These are phyloP conservation scores for Bombus soroeensis DNA, from an alignment of 1,140 invertebrate genomes.

Conservation along the genomic window DNA sequence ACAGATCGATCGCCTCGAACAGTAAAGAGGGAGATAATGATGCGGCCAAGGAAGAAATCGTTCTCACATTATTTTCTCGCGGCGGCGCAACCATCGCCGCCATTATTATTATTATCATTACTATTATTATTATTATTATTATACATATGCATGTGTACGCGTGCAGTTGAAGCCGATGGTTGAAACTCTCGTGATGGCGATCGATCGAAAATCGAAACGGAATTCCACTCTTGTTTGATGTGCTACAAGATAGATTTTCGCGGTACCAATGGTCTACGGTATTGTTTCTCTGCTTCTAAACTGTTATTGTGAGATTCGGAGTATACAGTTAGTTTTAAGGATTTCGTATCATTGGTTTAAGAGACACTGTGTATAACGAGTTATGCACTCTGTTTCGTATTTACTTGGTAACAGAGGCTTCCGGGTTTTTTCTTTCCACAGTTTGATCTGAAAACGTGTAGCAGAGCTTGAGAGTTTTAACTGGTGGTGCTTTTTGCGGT, in stretches of 20 bases:
- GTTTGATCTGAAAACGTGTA: not conserved
- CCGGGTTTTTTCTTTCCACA: not conserved
- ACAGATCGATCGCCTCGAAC: slow-evolving; percentile 65
- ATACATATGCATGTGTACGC: not conserved
- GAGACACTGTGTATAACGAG: not conserved
- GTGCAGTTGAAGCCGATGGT: not conserved
- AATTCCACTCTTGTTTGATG: not conserved
- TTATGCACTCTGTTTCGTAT: not conserved
- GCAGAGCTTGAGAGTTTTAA: not conserved
- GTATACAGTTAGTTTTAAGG: not conserved
- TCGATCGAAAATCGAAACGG: slow-evolving; percentile 59
- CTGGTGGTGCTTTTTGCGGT: not conserved
- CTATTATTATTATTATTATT: slow-evolving; percentile 52
- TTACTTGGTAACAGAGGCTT: not conserved
- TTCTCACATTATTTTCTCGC: slow-evolving; percentile 73
- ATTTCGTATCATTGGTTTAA: not conserved
- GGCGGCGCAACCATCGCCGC: slow-evolving; percentile 46
- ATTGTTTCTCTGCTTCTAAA: not conserved
- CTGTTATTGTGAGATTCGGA: not conserved
- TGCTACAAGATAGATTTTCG: not conserved
- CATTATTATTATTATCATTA: slow-evolving; percentile 60
- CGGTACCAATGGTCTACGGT: not conserved
- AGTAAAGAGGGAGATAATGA: slow-evolving; percentile 66
- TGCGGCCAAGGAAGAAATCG: slow-evolving; percentile 63
- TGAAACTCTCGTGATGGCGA: slow-evolving; percentile 2